These are phyloP conservation scores for Lypha dubia DNA, from an alignment of 2,888 invertebrate genomes.

Conservation along the genomic window DNA sequence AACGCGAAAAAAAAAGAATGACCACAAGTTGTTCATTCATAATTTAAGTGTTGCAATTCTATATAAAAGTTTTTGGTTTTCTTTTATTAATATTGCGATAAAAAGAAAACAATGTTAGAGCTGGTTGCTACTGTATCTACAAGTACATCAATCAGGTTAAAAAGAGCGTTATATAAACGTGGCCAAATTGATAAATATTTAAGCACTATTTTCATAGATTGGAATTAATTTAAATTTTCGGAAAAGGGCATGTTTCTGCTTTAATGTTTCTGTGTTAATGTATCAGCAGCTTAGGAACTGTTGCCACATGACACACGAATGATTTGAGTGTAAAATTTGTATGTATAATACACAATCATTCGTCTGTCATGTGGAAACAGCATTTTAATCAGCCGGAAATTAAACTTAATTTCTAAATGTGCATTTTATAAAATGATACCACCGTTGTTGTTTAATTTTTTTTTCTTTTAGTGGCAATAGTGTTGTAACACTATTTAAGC, in stretches of 20 bases:
- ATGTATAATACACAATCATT: too few relatives aligned
- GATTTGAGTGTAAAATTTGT: too few relatives aligned
- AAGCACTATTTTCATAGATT: background rate
- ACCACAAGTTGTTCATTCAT: constrained; percentile 56
- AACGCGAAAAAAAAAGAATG: constrained; percentile 3
- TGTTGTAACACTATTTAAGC: constrained; percentile 76
- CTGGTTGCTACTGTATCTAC: constrained; percentile 30
- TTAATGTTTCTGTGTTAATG: too few relatives aligned
- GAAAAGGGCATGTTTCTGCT: background rate
- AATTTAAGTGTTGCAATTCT: constrained; percentile 60
- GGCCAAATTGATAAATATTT: constrained; percentile 40
- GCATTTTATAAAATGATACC: background rate
- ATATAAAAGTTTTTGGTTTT: constrained; percentile 37
- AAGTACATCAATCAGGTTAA: background rate
- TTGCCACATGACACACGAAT: too few relatives aligned
- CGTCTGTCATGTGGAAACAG: too few relatives aligned
- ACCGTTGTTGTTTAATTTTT: background rate
- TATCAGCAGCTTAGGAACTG: too few relatives aligned
- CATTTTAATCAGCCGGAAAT: background rate
- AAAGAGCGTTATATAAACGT: background rate
- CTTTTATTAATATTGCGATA: constrained; percentile 25
- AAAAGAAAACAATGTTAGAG: constrained; percentile 17
- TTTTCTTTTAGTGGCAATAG: constrained; percentile 44
- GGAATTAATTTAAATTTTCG: background rate
- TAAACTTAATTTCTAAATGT: too few relatives aligned